Evolutionary conservation across 2,797 vertebrate genomes (phyloP).

Genomic region (Phrynocephalus vlangalii): DNA sequence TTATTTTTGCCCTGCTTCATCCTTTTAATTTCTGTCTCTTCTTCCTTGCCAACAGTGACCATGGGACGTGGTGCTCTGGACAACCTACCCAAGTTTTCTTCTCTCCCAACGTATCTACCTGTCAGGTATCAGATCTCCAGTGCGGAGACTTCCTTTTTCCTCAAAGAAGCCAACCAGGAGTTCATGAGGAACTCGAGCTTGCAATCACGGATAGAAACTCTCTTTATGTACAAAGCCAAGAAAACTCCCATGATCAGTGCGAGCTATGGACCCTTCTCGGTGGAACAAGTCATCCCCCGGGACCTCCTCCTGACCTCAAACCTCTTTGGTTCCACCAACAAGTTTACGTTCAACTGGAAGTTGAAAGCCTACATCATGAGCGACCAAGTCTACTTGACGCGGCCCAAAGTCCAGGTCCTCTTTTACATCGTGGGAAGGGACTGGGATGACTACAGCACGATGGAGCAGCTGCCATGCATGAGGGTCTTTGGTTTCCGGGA

Average conservation of each 20-base stretch:
- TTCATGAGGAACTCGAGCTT: conserved; percentile 91
- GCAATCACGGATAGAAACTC: conserved; percentile 86
- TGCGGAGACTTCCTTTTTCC: conserved; percentile 87
- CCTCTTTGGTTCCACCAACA: conserved; percentile 77
- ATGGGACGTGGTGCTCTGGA: conserved; percentile 85
- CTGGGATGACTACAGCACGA: conserved; percentile 79
- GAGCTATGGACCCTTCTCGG: conserved; percentile 89
- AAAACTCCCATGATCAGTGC: conserved; percentile 84
- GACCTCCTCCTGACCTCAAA: conserved; percentile 82
- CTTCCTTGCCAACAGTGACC: conserved; percentile 78
- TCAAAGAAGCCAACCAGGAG: conserved; percentile 90
- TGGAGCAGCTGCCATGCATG: conserved; percentile 88
- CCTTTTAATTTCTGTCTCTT: neutral
- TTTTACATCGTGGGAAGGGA: conserved; percentile 90
- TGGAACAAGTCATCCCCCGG: conserved; percentile 85
- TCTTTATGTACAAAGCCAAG: conserved; percentile 89
- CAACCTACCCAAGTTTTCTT: conserved; percentile 85
- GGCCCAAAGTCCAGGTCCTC: conserved; percentile 88
- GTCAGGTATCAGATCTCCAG: conserved; percentile 89
- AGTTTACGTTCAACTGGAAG: conserved; percentile 88
- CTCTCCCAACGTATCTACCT: conserved; percentile 90
- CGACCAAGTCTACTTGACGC: conserved; percentile 81
- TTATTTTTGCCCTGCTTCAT: neutral
- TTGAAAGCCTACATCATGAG: conserved; percentile 87
- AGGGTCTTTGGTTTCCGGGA: conserved; percentile 90